These are phyloP conservation scores for Kobus ellipsiprymnus DNA, from an alignment of 2,113 vertebrate genomes.

Conservation along the genomic window DNA sequence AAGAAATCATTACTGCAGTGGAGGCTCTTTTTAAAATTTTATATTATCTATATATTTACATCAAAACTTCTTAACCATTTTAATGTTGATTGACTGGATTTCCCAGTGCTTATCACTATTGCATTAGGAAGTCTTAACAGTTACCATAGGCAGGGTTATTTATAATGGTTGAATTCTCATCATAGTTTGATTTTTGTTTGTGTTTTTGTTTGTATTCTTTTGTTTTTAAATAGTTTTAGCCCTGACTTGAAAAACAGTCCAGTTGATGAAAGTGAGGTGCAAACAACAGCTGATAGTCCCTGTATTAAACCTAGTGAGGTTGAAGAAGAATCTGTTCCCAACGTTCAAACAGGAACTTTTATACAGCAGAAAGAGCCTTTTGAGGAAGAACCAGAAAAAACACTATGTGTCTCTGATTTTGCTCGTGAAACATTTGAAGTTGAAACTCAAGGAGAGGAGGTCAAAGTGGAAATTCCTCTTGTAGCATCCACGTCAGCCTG, in stretches of 20 bases:
- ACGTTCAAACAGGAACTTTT: constrained; percentile 24
- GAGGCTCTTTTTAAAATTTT: constrained; percentile 13
- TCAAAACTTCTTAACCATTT: not conserved
- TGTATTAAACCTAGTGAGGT: constrained; percentile 73
- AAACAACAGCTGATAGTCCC: constrained; percentile 69
- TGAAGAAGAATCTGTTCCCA: constrained; percentile 63
- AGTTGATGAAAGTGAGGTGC: constrained; percentile 76
- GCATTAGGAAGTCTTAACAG: constrained; percentile 50
- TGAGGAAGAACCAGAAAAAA: constrained; percentile 22
- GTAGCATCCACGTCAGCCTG: not conserved
- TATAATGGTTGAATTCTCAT: constrained; percentile 73
- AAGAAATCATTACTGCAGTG: not conserved
- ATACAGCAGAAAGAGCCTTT: constrained; percentile 6
- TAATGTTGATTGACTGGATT: constrained; percentile 32
- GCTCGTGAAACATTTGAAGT: not conserved
- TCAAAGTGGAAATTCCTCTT: constrained; percentile 19
- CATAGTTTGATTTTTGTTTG: constrained; percentile 79
- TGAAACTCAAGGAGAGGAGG: not conserved
- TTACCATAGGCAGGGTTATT: constrained; percentile 55
- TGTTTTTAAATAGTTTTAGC: constrained; percentile 80
- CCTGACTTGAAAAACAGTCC: constrained; percentile 75
- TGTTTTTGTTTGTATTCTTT: constrained; percentile 68
- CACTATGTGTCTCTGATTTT: not conserved
- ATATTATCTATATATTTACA: not conserved
- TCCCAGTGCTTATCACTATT: constrained; percentile 52